Evolutionary conservation across 2,113 vertebrate genomes (phyloP).

Genomic region (Xiphorhynchus elegans): DNA sequence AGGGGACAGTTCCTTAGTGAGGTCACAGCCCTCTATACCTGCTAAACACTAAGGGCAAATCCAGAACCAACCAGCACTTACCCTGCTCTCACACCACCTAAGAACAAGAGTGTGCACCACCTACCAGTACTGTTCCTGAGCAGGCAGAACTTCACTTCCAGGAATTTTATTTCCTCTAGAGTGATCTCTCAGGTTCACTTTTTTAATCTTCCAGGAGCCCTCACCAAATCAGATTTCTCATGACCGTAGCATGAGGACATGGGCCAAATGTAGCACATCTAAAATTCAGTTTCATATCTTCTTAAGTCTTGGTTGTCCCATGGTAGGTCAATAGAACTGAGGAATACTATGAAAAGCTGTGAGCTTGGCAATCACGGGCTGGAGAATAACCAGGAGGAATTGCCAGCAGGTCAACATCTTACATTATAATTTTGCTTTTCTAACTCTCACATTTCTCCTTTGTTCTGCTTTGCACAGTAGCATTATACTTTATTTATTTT

Average conservation of each 20-base stretch:
- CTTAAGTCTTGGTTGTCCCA: not conserved
- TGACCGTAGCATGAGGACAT: not conserved
- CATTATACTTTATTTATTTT: not conserved
- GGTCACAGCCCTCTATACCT: not conserved
- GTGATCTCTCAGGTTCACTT: not conserved
- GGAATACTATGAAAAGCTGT: not conserved
- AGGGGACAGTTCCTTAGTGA: not conserved
- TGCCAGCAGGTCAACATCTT: not conserved
- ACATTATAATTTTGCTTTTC: not conserved
- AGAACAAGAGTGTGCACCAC: not conserved
- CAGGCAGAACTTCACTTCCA: not conserved
- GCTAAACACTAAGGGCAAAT: not conserved
- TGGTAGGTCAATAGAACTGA: not conserved
- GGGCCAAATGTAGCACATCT: not conserved
- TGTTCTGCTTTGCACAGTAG: not conserved
- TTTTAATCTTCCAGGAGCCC: not conserved
- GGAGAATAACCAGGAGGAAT: not conserved
- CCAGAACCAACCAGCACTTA: not conserved
- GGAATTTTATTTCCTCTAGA: not conserved
- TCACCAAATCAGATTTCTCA: not conserved
- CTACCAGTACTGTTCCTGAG: not conserved
- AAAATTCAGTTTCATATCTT: not conserved
- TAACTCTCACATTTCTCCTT: not conserved
- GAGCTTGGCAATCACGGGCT: not conserved
- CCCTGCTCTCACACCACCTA: not conserved